These are phyloP conservation scores for Percopsis transmontana DNA, from an alignment of 2,113 vertebrate species.

Conservation along the genomic window DNA sequence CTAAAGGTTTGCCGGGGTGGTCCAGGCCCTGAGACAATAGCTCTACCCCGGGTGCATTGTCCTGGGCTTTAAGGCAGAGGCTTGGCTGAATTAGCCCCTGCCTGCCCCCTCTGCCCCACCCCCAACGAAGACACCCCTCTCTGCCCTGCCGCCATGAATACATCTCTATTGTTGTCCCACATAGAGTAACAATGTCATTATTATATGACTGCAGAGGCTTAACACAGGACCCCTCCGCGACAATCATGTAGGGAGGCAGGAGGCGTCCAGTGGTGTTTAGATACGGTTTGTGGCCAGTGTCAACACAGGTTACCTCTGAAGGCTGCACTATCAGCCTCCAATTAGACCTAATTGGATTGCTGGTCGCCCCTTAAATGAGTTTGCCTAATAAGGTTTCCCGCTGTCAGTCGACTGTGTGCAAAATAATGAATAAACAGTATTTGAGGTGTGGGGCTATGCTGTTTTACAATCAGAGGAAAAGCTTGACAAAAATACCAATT, in stretches of 20 bases:
- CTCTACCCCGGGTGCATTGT: constrained; percentile 30
- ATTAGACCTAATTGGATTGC: constrained; percentile 72
- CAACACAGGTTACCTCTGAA: constrained; percentile 60
- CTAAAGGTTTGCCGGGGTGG: constrained; percentile 35
- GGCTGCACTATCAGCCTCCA: constrained; percentile 64
- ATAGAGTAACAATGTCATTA: constrained; percentile 50
- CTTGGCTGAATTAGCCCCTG: constrained; percentile 44
- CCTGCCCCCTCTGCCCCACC: constrained; percentile 18
- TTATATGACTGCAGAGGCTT: constrained; percentile 27
- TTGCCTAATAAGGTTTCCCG: constrained; percentile 61
- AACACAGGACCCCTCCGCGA: constrained; percentile 12
- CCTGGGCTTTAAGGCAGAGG: constrained; percentile 33
- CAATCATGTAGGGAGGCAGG: constrained; percentile 5
- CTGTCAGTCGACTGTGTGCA: constrained; percentile 58
- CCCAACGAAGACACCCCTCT: constrained; percentile 16
- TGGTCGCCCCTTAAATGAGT: constrained; percentile 68
- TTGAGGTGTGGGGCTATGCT: constrained; percentile 57
- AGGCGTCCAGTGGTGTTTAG: constrained; percentile 34
- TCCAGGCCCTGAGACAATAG: constrained; percentile 48
- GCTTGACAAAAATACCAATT: constrained; percentile 72
- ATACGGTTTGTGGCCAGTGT: constrained; percentile 34
- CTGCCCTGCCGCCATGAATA: constrained; percentile 45
- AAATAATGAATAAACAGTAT: constrained; percentile 70
- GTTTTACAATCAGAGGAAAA: constrained; percentile 47
- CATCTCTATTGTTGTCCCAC: constrained; percentile 35